Evolutionary conservation across 2,797 vertebrate species (phyloP).

Genomic region (Trematomus bernacchii): DNA sequence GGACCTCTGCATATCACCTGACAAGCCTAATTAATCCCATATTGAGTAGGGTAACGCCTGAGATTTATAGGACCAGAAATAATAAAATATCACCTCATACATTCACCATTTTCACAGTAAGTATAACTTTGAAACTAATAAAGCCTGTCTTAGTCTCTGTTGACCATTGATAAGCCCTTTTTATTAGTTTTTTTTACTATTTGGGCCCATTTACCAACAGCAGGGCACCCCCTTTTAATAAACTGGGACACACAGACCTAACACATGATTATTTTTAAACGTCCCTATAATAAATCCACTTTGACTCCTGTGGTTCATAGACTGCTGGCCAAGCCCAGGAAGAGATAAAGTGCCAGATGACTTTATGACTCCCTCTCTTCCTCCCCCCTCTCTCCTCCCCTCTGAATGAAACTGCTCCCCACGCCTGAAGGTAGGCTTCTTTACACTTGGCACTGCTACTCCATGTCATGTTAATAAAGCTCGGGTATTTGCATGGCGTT

Average conservation of each 20-base stretch:
- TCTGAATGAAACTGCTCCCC: slow-evolving; percentile 55
- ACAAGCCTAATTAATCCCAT: slow-evolving; percentile 29
- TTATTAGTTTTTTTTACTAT: slow-evolving; percentile 39
- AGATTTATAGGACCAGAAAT: background rate
- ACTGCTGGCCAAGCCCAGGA: slow-evolving; percentile 77
- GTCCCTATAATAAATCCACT: slow-evolving; percentile 76
- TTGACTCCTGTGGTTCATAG: slow-evolving; percentile 66
- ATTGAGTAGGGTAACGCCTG: background rate
- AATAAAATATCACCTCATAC: background rate
- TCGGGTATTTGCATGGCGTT: slow-evolving; percentile 77
- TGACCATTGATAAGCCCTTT: background rate
- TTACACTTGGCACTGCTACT: slow-evolving; percentile 73
- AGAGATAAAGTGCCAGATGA: slow-evolving; percentile 83
- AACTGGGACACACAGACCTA: slow-evolving; percentile 55
- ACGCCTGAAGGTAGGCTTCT: slow-evolving; percentile 66
- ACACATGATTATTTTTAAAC: slow-evolving; percentile 76
- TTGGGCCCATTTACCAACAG: slow-evolving; percentile 29
- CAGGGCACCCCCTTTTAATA: slow-evolving; percentile 47
- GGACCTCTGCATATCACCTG: slow-evolving; percentile 17
- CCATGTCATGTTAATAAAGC: slow-evolving; percentile 81
- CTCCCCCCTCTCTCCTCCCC: slow-evolving; percentile 3
- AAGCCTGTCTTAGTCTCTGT: background rate
- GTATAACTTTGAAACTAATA: background rate
- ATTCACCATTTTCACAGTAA: background rate
- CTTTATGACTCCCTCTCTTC: slow-evolving; percentile 79